A percentile compares a stretch with the other conserved stretches of the same genome.
These are phyloP conservation scores for Anas flavirostris DNA, from an alignment of 2,797 vertebrate genomes.

Conservation along the genomic window DNA sequence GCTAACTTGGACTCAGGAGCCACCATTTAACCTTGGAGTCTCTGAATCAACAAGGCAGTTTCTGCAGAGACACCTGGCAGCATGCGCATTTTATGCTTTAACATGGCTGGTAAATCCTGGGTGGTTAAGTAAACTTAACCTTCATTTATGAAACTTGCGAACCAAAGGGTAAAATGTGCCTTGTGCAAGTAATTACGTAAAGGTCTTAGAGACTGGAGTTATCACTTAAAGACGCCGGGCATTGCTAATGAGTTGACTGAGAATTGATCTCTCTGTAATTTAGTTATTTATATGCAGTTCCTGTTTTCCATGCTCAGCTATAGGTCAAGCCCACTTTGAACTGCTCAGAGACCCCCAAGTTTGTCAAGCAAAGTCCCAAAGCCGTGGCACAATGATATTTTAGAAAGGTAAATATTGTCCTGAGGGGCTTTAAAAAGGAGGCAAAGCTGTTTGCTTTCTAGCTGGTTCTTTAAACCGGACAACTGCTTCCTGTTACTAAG, in stretches of 20 bases:
- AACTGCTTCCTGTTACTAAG: slow-evolving; percentile 77
- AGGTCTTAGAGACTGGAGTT: slow-evolving; percentile 83
- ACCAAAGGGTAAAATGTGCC: slow-evolving; percentile 92
- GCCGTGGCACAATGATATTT: slow-evolving; percentile 98
- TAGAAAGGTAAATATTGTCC: slow-evolving; percentile 99
- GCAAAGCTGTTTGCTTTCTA: slow-evolving; percentile 90
- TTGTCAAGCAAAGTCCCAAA: slow-evolving; percentile 91
- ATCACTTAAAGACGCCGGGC: slow-evolving; percentile 90
- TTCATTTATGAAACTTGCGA: slow-evolving; percentile 97
- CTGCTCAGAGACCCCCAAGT: slow-evolving; percentile 85
- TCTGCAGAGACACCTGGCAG: slow-evolving; percentile 82
- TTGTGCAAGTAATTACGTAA: slow-evolving; percentile 93
- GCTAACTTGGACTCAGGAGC: slow-evolving; percentile 78
- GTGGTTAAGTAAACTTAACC: slow-evolving; percentile 99
- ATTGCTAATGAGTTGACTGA: slow-evolving; percentile 95
- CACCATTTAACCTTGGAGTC: slow-evolving; percentile 90
- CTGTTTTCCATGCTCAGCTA: slow-evolving; percentile 84
- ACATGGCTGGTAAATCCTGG: slow-evolving; percentile 97
- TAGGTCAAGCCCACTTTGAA: slow-evolving; percentile 87
- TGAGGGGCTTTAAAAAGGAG: slow-evolving; percentile 85
- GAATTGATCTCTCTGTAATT: slow-evolving; percentile 99
- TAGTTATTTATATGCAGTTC: slow-evolving; percentile 99
- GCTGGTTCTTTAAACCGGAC: slow-evolving; percentile 80
- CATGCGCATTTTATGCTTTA: slow-evolving; percentile 96
- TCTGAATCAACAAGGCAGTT: slow-evolving; percentile 75